Base-by-base conservation (phyloP, 1,140 invertebrate genomes). In the Portunus trituberculatus region DNA sequence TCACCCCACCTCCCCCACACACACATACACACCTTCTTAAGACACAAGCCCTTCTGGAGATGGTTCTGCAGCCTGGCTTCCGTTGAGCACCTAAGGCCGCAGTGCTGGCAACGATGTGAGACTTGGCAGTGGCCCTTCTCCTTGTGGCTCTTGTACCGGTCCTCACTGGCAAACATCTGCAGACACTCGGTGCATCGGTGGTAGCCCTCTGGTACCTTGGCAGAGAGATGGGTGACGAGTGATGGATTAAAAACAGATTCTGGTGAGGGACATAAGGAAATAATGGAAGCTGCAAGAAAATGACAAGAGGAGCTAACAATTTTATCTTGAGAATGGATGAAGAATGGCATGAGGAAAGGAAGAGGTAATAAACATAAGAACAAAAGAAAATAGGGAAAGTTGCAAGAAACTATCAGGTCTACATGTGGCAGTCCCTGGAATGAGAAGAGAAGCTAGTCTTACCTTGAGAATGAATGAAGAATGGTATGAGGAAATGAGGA, bases 161-260 rank as follows among this genome's bases (percentile, higher is more conserved):
- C 96, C 92, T 96, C 96, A 67, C 96, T 96, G 46, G 96, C 96
- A 87, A 96, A 96, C 96, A 96, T 96, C 93, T 96, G 96, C 32
- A 96, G 82, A 88, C 96, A 96, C 39, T 96, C 95, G 4, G 95
- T 95, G 67, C 96, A 96, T 1, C 96, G 82, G 84, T 95, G 95
- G 90, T 95, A 96, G 1, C 96, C 96, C 76, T 96, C 96, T 91
- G 96, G 96, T 8, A 96, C 96, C 96, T 96, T 39, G 3, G 16
- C 14, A 3, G n/a, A 46, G 86, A 32, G 84, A 83, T 4, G 7
- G 8, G 46, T 12, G 87, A n/a, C 10, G 87, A 25, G 87, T 0
- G 48, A 25, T n/a, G 20, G 20, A 76, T 2, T 76, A 20, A 76
- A n/a, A n/a, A 2, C 0, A 2, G 25, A 20, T 59, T 12, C 12